phyloP scores from a whole-genome alignment of 2,888 invertebrate genomes.

The Melangyna quadrimaculata region DNA sequence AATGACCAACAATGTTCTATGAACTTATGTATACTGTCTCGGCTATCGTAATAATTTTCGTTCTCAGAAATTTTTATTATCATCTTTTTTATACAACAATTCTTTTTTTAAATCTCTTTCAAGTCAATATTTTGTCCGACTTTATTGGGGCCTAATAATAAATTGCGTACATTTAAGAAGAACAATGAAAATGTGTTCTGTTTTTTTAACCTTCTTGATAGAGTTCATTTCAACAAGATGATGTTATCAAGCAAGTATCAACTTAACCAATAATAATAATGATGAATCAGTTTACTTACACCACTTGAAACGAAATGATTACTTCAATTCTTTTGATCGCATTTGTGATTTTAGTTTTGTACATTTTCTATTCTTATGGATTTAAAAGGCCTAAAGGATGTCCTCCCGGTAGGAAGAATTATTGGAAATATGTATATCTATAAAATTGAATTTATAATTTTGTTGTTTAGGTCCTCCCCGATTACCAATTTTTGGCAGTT shows the following conservation, averaged over 20 bases:
- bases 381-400: conserved; percentile 82
- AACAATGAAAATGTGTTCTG: neutral
- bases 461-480: conserved; percentile 83
- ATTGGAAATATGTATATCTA: too few relatives aligned
- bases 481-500: conserved; percentile 85
- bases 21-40: too few relatives aligned
- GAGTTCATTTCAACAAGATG: neutral
- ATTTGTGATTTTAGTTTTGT: conserved; percentile 78
- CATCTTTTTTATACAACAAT: neutral
- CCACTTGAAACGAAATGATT: conserved; percentile 74
- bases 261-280: neutral
- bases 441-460: neutral
- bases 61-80: neutral
- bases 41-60: too few relatives aligned
- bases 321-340: conserved; percentile 78
- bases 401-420: conserved; percentile 83
- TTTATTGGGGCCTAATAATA: neutral
- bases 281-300: conserved; percentile 40
- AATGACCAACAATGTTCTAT: too few relatives aligned
- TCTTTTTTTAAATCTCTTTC: neutral
- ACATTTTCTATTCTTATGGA: conserved; percentile 79
- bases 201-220: neutral
- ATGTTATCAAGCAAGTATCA: neutral
- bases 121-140: neutral
- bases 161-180: neutral